These are phyloP conservation scores for Hetaerina titia DNA, from an alignment of 2,888 invertebrate species.

Conservation along the genomic window DNA sequence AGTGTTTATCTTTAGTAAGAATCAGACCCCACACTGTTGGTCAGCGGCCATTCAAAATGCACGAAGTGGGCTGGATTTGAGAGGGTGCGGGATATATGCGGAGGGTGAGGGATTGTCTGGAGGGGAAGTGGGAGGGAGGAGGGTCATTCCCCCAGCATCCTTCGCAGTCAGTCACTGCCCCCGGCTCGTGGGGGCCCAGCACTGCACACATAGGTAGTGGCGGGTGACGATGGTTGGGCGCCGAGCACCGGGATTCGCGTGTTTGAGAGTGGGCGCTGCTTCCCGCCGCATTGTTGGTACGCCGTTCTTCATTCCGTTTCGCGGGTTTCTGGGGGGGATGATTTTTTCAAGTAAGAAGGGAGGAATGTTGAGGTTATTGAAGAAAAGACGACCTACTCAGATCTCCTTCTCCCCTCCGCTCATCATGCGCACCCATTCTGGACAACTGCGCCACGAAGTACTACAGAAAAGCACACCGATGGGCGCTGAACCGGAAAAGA, in stretches of 20 bases:
- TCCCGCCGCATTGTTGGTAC: neutral
- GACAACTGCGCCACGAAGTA: neutral
- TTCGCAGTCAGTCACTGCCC: constrained; percentile 18
- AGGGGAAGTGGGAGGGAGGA: neutral
- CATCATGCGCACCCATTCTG: neutral
- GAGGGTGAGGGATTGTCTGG: neutral
- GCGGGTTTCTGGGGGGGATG: neutral
- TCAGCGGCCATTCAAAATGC: constrained; percentile 47
- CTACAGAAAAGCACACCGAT: neutral
- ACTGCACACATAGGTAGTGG: neutral
- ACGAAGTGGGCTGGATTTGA: constrained; percentile 19
- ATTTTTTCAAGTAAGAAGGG: neutral
- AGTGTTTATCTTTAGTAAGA: constrained; percentile 58
- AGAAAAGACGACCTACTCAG: neutral
- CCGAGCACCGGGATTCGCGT: neutral
- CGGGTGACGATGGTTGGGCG: neutral
- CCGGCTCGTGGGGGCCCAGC: neutral
- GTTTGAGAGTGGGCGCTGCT: neutral
- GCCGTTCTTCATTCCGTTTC: neutral
- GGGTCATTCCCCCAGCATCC: neutral
- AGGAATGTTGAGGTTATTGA: neutral
- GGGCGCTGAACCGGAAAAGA: neutral
- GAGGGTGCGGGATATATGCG: neutral
- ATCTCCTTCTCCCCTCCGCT: neutral
- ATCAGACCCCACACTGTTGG: constrained; percentile 30